Percentiles rank a stretch among this genome's conserved stretches.
phyloP scores from a whole-genome alignment of 2,888 invertebrate species.

The Slavum lentiscoides region DNA sequence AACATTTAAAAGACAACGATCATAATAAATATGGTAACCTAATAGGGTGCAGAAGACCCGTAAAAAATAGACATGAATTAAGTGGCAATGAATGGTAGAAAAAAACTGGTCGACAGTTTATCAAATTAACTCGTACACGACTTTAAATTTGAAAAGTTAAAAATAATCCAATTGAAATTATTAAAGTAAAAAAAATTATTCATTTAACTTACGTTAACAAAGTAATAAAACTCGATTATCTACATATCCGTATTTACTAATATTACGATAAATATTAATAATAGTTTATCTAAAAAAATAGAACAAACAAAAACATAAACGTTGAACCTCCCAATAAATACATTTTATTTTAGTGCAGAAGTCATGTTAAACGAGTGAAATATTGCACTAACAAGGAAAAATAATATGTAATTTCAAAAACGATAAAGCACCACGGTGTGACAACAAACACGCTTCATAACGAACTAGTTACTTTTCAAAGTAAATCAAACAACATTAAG shows the following conservation, averaged over 20 bases:
- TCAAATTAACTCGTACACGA: not conserved
- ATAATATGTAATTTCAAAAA: conserved; percentile 19
- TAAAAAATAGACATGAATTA: conserved; percentile 3
- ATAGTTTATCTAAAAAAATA: not conserved
- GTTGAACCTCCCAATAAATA: conserved; percentile 18
- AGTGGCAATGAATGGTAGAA: not conserved
- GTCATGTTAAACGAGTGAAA: conserved; percentile 34
- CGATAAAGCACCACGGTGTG: conserved; percentile 29
- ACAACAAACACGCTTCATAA: conserved; percentile 18
- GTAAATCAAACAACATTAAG: conserved; percentile 18
- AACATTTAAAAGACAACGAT: conserved; percentile 1
- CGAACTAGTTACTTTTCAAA: conserved; percentile 19
- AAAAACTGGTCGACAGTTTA: not conserved
- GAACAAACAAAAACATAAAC: conserved; percentile 3
- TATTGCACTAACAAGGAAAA: conserved; percentile 44
- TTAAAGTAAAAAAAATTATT: not conserved
- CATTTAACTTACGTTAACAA: not conserved
- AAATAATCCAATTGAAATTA: not conserved
- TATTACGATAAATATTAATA: conserved; percentile 10
- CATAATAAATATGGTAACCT: conserved; percentile 8
- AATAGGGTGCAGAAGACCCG: conserved; percentile 7
- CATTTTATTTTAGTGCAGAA: conserved; percentile 22
- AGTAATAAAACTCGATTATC: too few species aligned
- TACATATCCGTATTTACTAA: not conserved
- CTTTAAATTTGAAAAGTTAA: not conserved